Base-by-base conservation (phyloP, 2,797 vertebrate species). In the Sebastes taczanowskii region DNA sequence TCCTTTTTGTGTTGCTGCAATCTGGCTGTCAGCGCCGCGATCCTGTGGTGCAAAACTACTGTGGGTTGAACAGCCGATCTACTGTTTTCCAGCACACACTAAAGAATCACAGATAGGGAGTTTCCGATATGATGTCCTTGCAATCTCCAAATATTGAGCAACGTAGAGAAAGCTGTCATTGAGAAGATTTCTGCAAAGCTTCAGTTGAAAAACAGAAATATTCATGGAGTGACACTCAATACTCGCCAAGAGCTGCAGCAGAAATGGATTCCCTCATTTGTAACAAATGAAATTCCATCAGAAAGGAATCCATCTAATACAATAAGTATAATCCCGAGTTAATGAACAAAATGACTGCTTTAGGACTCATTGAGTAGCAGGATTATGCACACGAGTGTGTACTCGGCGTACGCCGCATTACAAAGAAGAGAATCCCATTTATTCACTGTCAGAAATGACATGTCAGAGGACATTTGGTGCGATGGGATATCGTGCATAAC, bases 321-420 rank as follows among this genome's bases (percentile, higher is more conserved):
- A 60, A 25, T 18, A 32, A 68, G 46, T 25, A 67, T 85, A 85
- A 89, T 77, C 83, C 72, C 8, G 49, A 79, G 61, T 56, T 86
- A 81, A 78, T 80, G 69, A 38, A 74, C 23, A 74, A 79, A 82
- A 86, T 20, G 53, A 80, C 29, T 75, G 56, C 52, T 73, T 72
- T 2, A 30, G 53, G 86, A 63, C 65, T 69, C 59, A 4, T 16
- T 62, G 59, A 75, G 70, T 23, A 18, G 42, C 2, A 35, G 78
- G 86, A 90, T 91, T 90, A 87, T n/a, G 16, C 66, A 66, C 22
- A 23, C 7, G n/a, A 63, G 32, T 67, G 73, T 66, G 60, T 46
- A 35, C 70, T 63, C 10, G 7, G 22, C 13, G 4, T 59, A 30
- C 55, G 80, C 68, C 63, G 30, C 59, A 81, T 86, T 34, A 79